Evolutionary conservation across 2,888 invertebrate species (phyloP).

Genomic region (Sarcophaga subvicina): DNA sequence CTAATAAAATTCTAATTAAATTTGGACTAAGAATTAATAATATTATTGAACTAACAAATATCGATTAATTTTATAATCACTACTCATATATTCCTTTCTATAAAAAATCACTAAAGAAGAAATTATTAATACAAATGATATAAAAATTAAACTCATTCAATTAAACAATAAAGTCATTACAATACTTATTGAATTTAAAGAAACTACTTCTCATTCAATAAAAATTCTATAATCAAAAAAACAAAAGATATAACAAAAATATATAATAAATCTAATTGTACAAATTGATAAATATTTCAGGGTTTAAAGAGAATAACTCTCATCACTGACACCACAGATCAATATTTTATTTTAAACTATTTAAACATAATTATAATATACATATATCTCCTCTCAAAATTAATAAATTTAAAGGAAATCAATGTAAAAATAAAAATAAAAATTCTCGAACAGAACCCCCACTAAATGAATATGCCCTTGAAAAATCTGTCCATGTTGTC

Average conservation of each 20-base stretch:
- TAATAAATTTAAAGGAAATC: slow-evolving; percentile 85
- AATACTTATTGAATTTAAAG: slow-evolving; percentile 82
- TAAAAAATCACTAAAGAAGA: slow-evolving; percentile 86
- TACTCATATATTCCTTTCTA: slow-evolving; percentile 85
- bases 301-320: slow-evolving; percentile 83
- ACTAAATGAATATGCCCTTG: slow-evolving; percentile 83
- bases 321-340: slow-evolving; percentile 86
- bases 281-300: slow-evolving; percentile 83
- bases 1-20: slow-evolving; percentile 87
- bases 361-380: slow-evolving; percentile 84
- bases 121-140: slow-evolving; percentile 86
- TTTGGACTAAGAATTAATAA: slow-evolving; percentile 87
- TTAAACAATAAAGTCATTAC: slow-evolving; percentile 85
- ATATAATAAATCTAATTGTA: slow-evolving; percentile 83
- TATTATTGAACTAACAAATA: slow-evolving; percentile 87
- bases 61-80: slow-evolving; percentile 84
- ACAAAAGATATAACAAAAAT: too few relatives aligned
- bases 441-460: slow-evolving; percentile 83
- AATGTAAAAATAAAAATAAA: slow-evolving; percentile 85
- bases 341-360: slow-evolving; percentile 87
- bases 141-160: slow-evolving; percentile 86
- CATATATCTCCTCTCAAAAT: slow-evolving; percentile 83
- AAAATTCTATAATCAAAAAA: slow-evolving; percentile 82
- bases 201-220: slow-evolving; percentile 84
- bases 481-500: slow-evolving; percentile 85